Conservation (phyloP, 2,797 vertebrate species). For the Synaphobranchus kaupii region DNA sequence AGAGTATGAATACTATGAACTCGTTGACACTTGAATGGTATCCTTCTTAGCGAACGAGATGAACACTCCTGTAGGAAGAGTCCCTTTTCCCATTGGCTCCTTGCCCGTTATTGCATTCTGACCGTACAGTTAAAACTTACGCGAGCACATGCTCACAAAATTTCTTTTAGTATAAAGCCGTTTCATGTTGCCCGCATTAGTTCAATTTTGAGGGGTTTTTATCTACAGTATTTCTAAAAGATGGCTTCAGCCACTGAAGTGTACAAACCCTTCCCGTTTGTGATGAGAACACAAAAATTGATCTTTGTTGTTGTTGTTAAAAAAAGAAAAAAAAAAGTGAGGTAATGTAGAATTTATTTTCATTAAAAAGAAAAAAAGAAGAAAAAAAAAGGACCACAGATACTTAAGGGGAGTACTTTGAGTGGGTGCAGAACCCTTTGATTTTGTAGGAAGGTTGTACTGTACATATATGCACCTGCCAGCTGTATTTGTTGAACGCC, state of each 20-base stretch:
- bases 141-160: background rate
- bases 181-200: background rate
- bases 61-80: background rate
- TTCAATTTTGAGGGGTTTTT: background rate
- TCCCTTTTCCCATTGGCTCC: background rate
- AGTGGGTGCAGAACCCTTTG: slow-evolving; percentile 1
- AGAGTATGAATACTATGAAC: background rate
- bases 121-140: background rate
- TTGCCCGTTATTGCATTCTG: background rate
- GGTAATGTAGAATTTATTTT: slow-evolving; percentile 33
- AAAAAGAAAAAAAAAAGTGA: slow-evolving; percentile 9
- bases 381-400: slow-evolving; percentile 23
- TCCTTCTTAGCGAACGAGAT: background rate
- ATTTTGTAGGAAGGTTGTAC: slow-evolving; percentile 11
- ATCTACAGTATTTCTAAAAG: slow-evolving; percentile 9
- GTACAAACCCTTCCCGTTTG: slow-evolving; percentile 17
- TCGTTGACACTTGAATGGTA: background rate
- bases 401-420: background rate
- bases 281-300: slow-evolving; percentile 5
- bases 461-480: slow-evolving; percentile 43
- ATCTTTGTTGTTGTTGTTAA: slow-evolving; percentile 27
- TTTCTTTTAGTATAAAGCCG: background rate
- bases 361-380: slow-evolving; percentile 10
- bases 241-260: slow-evolving; percentile 10
- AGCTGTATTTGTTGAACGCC: slow-evolving; percentile 42